Conservation (phyloP, 1,140 invertebrate species). For the Thereuonema tuberculata region DNA sequence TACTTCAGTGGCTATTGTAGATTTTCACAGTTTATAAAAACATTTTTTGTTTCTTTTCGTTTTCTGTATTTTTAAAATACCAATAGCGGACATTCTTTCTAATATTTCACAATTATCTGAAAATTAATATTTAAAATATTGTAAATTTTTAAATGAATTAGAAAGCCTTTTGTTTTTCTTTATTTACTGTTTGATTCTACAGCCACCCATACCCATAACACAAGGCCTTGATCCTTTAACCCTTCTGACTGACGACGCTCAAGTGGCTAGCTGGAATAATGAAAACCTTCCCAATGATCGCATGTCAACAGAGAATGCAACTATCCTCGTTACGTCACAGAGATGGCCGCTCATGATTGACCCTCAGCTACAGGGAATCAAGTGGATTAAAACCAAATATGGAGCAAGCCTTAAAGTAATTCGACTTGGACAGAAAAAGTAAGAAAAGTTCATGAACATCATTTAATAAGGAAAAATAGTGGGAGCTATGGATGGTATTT, state of each 20-base stretch:
- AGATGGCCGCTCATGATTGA: slow-evolving; percentile 97
- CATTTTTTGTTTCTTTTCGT: too few relatives aligned
- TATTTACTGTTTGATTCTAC: slow-evolving; percentile 18
- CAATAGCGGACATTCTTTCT: too few relatives aligned
- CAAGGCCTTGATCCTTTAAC: slow-evolving; percentile 72
- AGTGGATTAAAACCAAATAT: slow-evolving; percentile 94
- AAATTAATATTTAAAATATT: too few relatives aligned
- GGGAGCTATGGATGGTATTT: too few relatives aligned
- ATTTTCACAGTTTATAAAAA: too few relatives aligned
- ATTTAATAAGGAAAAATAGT: too few relatives aligned
- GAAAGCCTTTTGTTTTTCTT: background rate
- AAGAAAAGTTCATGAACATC: too few relatives aligned
- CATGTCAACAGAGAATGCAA: slow-evolving; percentile 95
- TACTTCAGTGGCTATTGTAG: too few relatives aligned
- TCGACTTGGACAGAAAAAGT: slow-evolving; percentile 69
- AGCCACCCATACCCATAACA: slow-evolving; percentile 69
- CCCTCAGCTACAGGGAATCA: slow-evolving; percentile 79
- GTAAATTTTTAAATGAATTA: too few relatives aligned
- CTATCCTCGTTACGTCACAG: slow-evolving; percentile 82
- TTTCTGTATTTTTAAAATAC: too few relatives aligned
- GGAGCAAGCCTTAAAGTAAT: slow-evolving; percentile 65
- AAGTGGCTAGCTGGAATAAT: slow-evolving; percentile 90
- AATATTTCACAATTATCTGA: too few relatives aligned
- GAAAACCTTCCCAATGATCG: slow-evolving; percentile 85
- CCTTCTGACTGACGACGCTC: slow-evolving; percentile 81